Conservation (phyloP, 53 echinoderm and acorn worm species). For the Actinopyga echinites region DNA sequence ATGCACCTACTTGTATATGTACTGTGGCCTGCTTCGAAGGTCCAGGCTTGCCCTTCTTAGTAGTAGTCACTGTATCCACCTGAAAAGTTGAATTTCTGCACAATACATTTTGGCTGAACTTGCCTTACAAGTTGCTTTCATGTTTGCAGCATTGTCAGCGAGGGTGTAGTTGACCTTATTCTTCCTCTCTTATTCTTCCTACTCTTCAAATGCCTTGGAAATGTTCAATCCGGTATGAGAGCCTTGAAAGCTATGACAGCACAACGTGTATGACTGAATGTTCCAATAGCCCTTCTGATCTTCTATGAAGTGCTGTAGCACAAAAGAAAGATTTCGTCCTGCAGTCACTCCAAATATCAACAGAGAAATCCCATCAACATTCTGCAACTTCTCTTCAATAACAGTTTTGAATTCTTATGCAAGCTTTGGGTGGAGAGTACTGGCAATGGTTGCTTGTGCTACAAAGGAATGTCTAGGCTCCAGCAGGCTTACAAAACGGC, state of each 20-base stretch:
- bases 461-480: conserved; percentile 16
- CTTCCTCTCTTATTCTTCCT: conserved; percentile 28
- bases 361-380: too few species aligned
- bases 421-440: not conserved
- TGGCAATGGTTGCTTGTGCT: not conserved
- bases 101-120: too few species aligned
- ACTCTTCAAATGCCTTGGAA: conserved; percentile 23
- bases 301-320: conserved; percentile 30
- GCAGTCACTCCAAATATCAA: not conserved
- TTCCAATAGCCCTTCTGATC: not conserved
- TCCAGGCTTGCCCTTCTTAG: too few species aligned
- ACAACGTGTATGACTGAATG: not conserved
- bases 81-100: too few species aligned
- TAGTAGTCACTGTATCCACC: too few species aligned
- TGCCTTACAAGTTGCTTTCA: conserved; percentile 48
- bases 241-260: conserved; percentile 28
- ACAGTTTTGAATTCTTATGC: not conserved
- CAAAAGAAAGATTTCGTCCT: conserved; percentile 46
- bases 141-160: conserved; percentile 48
- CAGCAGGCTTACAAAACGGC: conserved; percentile 4
- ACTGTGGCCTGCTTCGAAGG: too few species aligned
- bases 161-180: conserved; percentile 40
- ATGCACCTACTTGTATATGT: too few species aligned
- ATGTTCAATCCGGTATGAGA: conserved; percentile 27
- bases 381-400: too few species aligned